Conservation (phyloP, 2,888 invertebrate species). For the Eupelmus urozonus region DNA sequence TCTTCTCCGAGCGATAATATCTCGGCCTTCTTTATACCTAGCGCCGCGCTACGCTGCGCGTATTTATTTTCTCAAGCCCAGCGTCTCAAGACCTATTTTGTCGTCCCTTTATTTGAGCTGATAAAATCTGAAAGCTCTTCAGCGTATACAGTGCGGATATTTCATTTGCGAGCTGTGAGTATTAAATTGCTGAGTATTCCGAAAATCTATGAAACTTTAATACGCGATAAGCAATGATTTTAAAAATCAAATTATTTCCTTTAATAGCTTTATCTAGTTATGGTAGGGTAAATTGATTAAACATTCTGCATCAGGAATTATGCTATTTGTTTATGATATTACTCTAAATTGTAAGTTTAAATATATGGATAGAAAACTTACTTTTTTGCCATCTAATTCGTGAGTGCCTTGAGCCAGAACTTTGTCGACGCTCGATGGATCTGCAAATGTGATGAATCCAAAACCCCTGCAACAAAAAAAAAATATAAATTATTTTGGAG, state of each 20-base stretch:
- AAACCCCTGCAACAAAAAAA: constrained; percentile 90
- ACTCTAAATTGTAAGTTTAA: too few species aligned
- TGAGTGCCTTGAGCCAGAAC: constrained; percentile 98
- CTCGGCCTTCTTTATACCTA: constrained; percentile 48
- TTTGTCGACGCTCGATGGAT: constrained; percentile 99
- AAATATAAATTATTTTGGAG: too few species aligned
- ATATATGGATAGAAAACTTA: constrained; percentile 80
- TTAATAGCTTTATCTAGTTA: too few species aligned
- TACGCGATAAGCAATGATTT: too few species aligned
- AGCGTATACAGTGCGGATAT: background rate
- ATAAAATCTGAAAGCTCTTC: background rate
- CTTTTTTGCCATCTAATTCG: constrained; percentile 99
- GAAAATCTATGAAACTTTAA: too few species aligned
- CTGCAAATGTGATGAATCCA: constrained; percentile 99
- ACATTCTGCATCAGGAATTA: too few species aligned
- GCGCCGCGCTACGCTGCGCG: background rate
- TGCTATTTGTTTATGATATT: too few species aligned
- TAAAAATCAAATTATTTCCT: too few species aligned
- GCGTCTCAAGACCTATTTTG: background rate
- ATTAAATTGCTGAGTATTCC: too few species aligned
- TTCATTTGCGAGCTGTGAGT: too few species aligned
- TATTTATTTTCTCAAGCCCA: constrained; percentile 16
- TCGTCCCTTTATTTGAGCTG: constrained; percentile 10
- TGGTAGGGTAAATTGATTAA: too few species aligned
- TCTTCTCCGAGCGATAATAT: constrained; percentile 44